Evolutionary conservation across 2,888 invertebrate genomes (phyloP), one percentile per base, ranked within the genome.

Genomic region (Belgica antarctica): DNA sequence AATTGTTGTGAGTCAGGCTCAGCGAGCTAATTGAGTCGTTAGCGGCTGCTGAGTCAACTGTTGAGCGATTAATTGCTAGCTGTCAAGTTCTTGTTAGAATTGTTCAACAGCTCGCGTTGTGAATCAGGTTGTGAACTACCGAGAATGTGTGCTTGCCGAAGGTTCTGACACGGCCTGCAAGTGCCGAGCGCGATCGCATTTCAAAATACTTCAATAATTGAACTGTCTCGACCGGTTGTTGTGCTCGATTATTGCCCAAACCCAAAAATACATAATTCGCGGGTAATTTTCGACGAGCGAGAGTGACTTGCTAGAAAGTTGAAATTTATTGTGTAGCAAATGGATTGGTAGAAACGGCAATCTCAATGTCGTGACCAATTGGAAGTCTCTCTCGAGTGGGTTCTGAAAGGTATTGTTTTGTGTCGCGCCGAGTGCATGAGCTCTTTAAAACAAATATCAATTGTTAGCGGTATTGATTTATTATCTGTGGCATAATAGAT

Each of bases 401-500:
- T 66, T 66, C 66, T 66, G 2, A 66, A 28, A 66, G 28, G 17
- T 25, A 63, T 46, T 65, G 65, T 46, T 15, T 65, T 22, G 24
- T 66, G 17, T 47, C 17, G 15, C 19, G 3, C 52, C 22, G 52
- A 2, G 52, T 7, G 46, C 28, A 19, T 47, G 41, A 63, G 36
- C 10, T 28, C 47, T 28, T 34, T 66, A 57, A 68, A 68, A 68
- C 68, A 68, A 68, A 68, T 68, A 68, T 68, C 57, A 47, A 62
- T 68, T 68, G 52, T 68, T 68, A 17, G 59, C 24, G 22, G 27
- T 22, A 68, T 57, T 68, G 57, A 68, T 68, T 68, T 68, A 68
- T 68, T 68, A 68, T 68, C 68, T 68, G 57, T 34, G 25, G 27
- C 47, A 28, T 66, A 68, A 68, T 68, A 52, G 57, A 68, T 68